Evolutionary conservation across 2,797 vertebrate genomes (phyloP).

Genomic region (Huso huso): DNA sequence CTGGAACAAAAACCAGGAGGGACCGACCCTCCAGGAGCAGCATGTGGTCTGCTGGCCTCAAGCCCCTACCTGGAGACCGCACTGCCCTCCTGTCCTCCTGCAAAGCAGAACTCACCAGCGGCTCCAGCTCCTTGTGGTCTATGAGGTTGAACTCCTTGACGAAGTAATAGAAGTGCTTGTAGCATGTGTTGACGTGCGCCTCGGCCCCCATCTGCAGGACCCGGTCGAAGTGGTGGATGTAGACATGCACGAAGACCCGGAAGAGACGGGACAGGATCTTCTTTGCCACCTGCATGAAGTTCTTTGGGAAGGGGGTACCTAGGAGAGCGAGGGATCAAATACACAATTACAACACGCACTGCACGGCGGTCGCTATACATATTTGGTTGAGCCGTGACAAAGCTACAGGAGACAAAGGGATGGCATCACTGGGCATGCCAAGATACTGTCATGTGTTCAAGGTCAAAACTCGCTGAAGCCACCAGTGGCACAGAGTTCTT

Average conservation of each 20-base stretch:
- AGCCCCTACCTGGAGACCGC: no score
- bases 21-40: no score
- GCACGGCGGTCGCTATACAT: no score
- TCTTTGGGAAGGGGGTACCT: constrained; percentile 97
- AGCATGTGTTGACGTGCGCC: constrained; percentile 97
- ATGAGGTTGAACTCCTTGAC: constrained; percentile 88
- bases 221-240: constrained; percentile 96
- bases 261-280: constrained; percentile 96
- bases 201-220: constrained; percentile 93
- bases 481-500: no score
- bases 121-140: constrained; percentile 94
- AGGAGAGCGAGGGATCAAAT: background rate
- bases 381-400: no score
- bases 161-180: constrained; percentile 98
- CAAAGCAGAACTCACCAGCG: constrained; percentile 72
- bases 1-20: no score
- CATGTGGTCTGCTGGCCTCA: no score
- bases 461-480: no score
- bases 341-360: no score
- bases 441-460: no score
- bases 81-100: background rate
- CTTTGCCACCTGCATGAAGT: constrained; percentile 89
- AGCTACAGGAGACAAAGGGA: no score
- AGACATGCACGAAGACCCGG: constrained; percentile 94
- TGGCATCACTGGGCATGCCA: no score